Conservation (phyloP, 2,797 vertebrate genomes). For the Babyrousa celebensis region DNA sequence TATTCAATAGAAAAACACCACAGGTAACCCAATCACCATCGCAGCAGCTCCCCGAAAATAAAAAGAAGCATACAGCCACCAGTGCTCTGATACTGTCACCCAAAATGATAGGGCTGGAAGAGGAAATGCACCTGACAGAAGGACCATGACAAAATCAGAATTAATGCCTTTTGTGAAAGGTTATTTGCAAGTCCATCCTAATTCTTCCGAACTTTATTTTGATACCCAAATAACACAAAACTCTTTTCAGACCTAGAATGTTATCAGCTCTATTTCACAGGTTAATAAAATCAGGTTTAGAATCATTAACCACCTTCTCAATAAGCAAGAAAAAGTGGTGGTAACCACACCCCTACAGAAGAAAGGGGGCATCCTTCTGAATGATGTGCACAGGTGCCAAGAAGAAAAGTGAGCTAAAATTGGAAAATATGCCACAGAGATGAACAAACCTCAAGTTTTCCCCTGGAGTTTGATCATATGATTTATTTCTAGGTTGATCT, state of each 20-base stretch:
- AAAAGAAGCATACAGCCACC: background rate
- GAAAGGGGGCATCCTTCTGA: background rate
- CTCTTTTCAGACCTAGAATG: background rate
- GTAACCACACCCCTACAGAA: background rate
- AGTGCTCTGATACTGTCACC: background rate
- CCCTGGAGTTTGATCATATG: background rate
- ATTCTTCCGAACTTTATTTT: conserved; percentile 62
- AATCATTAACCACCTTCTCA: conserved; percentile 41
- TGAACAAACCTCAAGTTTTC: background rate
- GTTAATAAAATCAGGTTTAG: conserved; percentile 55
- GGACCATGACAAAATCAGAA: conserved; percentile 55
- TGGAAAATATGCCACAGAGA: background rate
- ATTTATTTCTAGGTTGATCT: conserved; percentile 49
- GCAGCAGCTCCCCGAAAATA: background rate
- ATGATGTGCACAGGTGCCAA: background rate
- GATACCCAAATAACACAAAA: conserved; percentile 50
- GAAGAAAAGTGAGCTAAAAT: background rate
- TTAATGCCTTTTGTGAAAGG: conserved; percentile 50
- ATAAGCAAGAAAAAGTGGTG: background rate
- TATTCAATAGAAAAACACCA: conserved; percentile 41
- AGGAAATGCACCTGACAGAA: background rate
- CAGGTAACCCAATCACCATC: conserved; percentile 73
- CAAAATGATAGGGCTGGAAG: background rate
- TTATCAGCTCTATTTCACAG: background rate
- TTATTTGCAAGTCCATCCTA: conserved; percentile 44